Percentiles rank a stretch among this genome's conserved stretches.
Evolutionary conservation across 2,113 vertebrate species (phyloP).

Genomic region (Pica pica): DNA sequence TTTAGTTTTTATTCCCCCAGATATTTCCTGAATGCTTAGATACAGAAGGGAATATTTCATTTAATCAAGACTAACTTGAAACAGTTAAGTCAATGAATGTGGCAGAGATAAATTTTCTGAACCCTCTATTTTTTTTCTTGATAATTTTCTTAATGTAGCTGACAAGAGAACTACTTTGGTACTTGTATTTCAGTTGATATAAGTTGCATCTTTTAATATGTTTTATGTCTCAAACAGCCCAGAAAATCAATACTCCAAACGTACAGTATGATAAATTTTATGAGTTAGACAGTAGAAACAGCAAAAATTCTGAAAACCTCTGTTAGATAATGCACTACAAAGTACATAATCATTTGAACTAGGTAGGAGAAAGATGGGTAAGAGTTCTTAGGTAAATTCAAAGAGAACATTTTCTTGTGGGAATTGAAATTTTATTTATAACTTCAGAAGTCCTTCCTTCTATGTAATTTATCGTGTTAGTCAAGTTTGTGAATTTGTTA

Average conservation of each 20-base stretch:
- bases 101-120: background rate
- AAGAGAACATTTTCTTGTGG: background rate
- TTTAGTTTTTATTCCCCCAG: background rate
- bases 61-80: background rate
- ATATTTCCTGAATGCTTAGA: background rate
- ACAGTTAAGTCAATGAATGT: background rate
- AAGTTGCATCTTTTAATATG: background rate
- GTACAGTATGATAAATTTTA: background rate
- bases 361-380: background rate
- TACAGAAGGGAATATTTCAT: background rate
- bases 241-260: background rate
- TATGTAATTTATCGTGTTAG: background rate
- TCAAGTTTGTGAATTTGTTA: background rate
- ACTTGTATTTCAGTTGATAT: background rate
- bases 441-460: background rate
- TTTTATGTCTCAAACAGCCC: background rate
- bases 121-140: background rate
- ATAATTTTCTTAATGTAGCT: background rate
- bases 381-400: background rate
- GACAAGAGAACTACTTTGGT: background rate
- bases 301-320: background rate
- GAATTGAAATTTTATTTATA: background rate
- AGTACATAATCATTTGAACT: background rate
- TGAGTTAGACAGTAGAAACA: background rate
- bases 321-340: background rate